Evolutionary conservation across 2,797 vertebrate genomes (phyloP), one percentile per base, ranked within the genome.

Genomic region (Okamejei kenojei): DNA sequence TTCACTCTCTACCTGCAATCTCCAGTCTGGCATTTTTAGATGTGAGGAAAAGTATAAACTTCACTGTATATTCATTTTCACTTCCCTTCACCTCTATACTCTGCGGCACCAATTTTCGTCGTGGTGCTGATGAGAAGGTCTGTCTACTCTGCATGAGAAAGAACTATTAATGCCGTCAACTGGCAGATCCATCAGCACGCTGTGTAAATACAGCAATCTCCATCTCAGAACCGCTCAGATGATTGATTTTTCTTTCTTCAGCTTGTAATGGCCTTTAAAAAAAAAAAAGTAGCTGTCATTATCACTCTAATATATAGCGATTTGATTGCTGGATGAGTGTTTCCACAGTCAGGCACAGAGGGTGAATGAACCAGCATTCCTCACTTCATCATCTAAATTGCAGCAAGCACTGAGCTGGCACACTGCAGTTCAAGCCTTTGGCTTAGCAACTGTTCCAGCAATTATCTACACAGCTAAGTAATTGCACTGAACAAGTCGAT

Each of bases 211-310:
- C 84, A 65, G 63, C 84, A 88, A 88, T 88, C 84, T 88, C 61
- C 65, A 88, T 68, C 84, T 88, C 84, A 88, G 84, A 88, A 88
- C 84, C 68, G 84, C 63, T 88, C 84, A 88, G 17, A 68, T 88
- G 84, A 88, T 88, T 88, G 84, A 88, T 88, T 88, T 88, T 88
- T 68, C 84, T 88, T 88, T 88, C 84, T 88, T 88, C 84, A 88
- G 84, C 63, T 88, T 68, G 84, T 88, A 88, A 88, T 88, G 84
- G 84, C 32, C 84, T 88, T 88, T 35, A 21, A 88, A 88, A 74
- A 54, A 45, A 45, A 54, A 54, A 88, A 88, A 88, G 84, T 88
- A 88, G 84, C 84, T 88, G 84, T 88, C 84, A 88, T 88, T 88
- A 68, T 88, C 84, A 88, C n/a, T 86, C 58, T 23, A 88, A 88